Evolutionary conservation across 2,888 invertebrate species (phyloP), one percentile per base, ranked within the genome.

Genomic region (Syrphus vitripennis): DNA sequence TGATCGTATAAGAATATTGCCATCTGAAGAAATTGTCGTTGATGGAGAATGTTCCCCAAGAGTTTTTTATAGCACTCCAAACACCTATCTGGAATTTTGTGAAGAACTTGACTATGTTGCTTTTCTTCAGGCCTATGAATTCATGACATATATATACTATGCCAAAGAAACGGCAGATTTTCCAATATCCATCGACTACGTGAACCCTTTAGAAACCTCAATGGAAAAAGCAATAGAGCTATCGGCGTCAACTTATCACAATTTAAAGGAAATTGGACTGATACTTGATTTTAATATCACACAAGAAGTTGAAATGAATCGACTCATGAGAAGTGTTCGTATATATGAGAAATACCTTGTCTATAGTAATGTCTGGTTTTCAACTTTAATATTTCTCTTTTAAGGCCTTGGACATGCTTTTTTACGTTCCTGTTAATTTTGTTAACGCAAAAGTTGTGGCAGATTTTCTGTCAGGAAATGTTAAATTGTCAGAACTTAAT

Each of bases 391-490:
- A 31, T 24, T 29, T 16, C 4, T 31, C 0, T 0, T n/a, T 31
- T 1, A 14, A 79, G 78, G 40, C 70, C 21, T 29, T 74, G 6
- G 42, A 53, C 16, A 48, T 53, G 2, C 0, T 83, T 2, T 19
- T 79, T 6, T 45, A 61, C 4, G n/a, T 40, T 24, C 37, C 9
- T 24, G 1, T 26, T n/a, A 10, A 61, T n/a, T 61, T 40, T 9
- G 61, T 61, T n/a, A 10, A 61, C 9, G 6, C 24, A 80, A 90
- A 94, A 31, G 96, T 95, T 92, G 94, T 96, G 65, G 96, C 95
- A 92, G 94, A 95, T 57, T 94, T 96, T 4, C 94, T 95, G 90
- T 93, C 94, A 7, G 95, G 94, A 3, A 92, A 93, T 0, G 94
- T 95, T 0, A 90, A 93, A 1, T 93, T 94, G 21, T 94, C 94